Percentiles rank a stretch among this genome's conserved stretches.
Conservation (phyloP, 1,140 invertebrate species). For the Ephestia elutella region DNA sequence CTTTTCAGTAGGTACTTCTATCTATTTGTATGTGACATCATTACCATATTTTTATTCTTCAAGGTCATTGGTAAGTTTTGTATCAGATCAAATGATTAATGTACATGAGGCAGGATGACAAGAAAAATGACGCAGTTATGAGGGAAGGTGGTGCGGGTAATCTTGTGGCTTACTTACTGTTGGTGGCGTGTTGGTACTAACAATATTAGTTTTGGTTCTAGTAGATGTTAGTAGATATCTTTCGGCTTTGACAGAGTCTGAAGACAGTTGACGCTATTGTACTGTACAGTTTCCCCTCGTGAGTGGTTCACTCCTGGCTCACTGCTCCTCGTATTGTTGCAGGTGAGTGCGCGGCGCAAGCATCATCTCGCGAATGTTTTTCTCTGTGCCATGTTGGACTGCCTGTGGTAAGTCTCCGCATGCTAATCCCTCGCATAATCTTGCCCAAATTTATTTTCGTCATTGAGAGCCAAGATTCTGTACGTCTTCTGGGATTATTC, state of each 20-base stretch:
- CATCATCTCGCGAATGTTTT: constrained; percentile 29
- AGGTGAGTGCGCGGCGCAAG: constrained; percentile 54
- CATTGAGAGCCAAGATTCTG: too few relatives aligned
- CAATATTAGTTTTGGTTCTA: too few relatives aligned
- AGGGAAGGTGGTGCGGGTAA: too few relatives aligned
- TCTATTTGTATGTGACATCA: not conserved
- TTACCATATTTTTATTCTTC: not conserved
- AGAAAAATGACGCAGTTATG: not conserved
- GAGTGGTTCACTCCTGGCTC: not conserved
- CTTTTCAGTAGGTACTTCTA: too few relatives aligned
- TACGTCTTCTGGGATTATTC: too few relatives aligned
- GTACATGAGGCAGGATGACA: not conserved
- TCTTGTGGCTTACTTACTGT: too few relatives aligned
- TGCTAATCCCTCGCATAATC: not conserved
- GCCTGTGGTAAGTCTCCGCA: constrained; percentile 52
- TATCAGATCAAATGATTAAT: not conserved
- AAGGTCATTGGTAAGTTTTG: not conserved
- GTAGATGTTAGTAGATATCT: too few relatives aligned
- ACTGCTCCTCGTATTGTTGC: constrained; percentile 38
- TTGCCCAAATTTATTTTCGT: not conserved
- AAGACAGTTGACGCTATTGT: too few relatives aligned
- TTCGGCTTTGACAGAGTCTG: too few relatives aligned
- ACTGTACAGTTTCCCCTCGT: too few relatives aligned
- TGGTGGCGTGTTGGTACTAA: too few relatives aligned
- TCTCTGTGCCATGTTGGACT: constrained; percentile 58